Percentiles rank a stretch among this genome's conserved stretches.
Evolutionary conservation across 1,140 invertebrate genomes (phyloP).

Genomic region (Micrasema minimum): DNA sequence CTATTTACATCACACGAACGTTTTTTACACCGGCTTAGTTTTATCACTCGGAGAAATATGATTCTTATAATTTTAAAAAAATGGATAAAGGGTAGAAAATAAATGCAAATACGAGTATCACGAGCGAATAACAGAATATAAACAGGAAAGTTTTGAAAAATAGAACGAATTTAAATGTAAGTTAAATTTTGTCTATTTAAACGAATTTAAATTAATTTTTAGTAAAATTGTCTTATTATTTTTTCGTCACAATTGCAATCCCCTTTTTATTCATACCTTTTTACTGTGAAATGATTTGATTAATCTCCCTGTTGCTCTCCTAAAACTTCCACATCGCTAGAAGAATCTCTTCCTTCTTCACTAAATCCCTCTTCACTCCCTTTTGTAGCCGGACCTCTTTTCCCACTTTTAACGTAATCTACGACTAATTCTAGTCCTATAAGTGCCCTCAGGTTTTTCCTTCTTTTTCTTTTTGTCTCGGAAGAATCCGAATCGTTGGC

Average conservation of each 20-base stretch:
- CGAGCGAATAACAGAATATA: no score
- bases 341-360: conserved; percentile 38
- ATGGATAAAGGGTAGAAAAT: no score
- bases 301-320: conserved; percentile 42
- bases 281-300: not conserved
- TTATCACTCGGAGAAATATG: no score
- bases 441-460: conserved; percentile 48
- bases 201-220: no score
- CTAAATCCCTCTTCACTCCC: conserved; percentile 14
- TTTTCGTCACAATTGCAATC: not conserved
- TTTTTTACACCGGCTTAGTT: no score
- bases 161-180: no score
- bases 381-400: not conserved
- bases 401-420: conserved; percentile 50
- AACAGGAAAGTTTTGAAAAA: no score
- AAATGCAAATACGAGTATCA: no score
- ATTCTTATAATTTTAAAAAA: no score
- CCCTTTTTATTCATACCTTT: not conserved
- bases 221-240: no score
- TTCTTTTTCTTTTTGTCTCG: conserved; percentile 48
- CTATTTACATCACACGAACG: no score
- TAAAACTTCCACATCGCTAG: conserved; percentile 45
- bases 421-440: conserved; percentile 51
- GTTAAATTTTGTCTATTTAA: no score
- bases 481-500: conserved; percentile 51